Conservation (phyloP, 1,140 invertebrate genomes). For the Eumeta japonica region DNA sequence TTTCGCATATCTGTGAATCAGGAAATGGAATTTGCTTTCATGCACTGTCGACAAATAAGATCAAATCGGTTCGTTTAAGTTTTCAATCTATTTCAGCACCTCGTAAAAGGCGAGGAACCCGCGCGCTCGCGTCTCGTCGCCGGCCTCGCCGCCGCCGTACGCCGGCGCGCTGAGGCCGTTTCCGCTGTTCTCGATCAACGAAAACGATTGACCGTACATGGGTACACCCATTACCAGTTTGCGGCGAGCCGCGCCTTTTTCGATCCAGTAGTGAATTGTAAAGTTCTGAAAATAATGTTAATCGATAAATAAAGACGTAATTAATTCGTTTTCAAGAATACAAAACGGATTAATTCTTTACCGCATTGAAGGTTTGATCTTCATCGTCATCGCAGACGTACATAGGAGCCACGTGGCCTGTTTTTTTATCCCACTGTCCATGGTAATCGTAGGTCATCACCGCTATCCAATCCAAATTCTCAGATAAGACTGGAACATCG, state of each 20-base stretch:
- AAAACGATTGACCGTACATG: constrained; percentile 82
- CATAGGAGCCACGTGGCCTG: constrained; percentile 83
- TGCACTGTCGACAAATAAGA: background rate
- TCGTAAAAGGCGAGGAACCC: constrained; percentile 87
- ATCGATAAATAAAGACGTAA: background rate
- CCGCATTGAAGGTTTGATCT: constrained; percentile 75
- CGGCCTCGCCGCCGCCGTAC: constrained; percentile 74
- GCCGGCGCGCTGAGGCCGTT: constrained; percentile 68
- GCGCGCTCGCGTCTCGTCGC: constrained; percentile 74
- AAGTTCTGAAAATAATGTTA: constrained; percentile 64
- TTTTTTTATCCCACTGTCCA: constrained; percentile 87
- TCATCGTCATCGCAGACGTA: constrained; percentile 71
- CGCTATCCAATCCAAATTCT: constrained; percentile 82
- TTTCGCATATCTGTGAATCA: constrained; percentile 64
- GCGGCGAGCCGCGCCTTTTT: constrained; percentile 69
- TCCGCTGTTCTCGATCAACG: constrained; percentile 64
- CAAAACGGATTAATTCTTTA: constrained; percentile 32
- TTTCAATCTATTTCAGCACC: constrained; percentile 53
- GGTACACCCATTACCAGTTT: constrained; percentile 83
- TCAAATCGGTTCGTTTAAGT: background rate
- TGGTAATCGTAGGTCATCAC: constrained; percentile 91
- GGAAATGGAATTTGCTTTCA: constrained; percentile 4
- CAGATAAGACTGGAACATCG: constrained; percentile 68
- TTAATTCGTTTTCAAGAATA: background rate
- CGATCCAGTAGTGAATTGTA: constrained; percentile 79